Conservation (phyloP, 2,113 vertebrate species). For the Phalacrocorax pelagicus region DNA sequence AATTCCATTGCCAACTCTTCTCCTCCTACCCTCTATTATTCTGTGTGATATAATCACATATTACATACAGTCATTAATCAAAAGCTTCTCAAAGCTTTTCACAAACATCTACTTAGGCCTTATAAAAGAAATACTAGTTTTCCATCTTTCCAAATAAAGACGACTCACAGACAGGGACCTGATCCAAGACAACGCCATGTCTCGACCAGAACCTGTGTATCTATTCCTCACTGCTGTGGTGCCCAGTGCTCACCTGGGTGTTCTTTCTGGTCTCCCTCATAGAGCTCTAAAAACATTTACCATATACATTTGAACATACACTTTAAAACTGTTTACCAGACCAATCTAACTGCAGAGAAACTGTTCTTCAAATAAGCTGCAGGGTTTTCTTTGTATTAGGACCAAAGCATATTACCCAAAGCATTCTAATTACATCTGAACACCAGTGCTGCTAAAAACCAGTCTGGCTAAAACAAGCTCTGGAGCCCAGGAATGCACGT, state of each 20-base stretch:
- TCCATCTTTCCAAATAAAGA: background rate
- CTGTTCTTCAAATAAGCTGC: background rate
- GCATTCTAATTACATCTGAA: background rate
- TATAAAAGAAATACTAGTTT: background rate
- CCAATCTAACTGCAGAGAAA: background rate
- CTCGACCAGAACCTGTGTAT: background rate
- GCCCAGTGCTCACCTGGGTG: background rate
- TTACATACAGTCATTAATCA: background rate
- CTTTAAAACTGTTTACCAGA: background rate
- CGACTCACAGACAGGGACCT: background rate
- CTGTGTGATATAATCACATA: background rate
- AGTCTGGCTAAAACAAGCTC: background rate
- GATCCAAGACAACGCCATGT: background rate
- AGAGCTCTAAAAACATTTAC: background rate
- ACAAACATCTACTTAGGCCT: background rate
- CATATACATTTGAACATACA: background rate
- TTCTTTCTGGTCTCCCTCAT: background rate
- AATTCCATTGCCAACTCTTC: background rate
- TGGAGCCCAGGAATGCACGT: rapidly evolving
- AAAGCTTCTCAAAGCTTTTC: conserved; percentile 22
- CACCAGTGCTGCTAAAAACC: background rate
- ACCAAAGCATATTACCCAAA: background rate
- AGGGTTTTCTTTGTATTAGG: background rate
- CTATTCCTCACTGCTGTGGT: background rate
- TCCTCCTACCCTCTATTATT: conserved; percentile 6